Conservation (phyloP, 2,113 vertebrate genomes). For the Syngnathus floridae region DNA sequence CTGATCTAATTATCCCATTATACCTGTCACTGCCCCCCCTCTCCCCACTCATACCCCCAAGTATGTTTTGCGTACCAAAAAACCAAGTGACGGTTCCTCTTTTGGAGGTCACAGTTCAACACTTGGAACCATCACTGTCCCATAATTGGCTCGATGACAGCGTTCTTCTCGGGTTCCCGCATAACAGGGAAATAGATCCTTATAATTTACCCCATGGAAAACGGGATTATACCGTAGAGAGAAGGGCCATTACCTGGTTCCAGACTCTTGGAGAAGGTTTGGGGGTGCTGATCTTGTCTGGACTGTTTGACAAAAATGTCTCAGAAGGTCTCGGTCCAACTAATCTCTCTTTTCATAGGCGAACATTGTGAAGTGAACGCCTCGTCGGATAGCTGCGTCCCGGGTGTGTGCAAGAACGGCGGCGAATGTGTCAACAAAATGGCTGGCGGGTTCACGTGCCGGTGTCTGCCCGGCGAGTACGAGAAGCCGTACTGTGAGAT, state of each 20-base stretch:
- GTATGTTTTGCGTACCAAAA: constrained; percentile 38
- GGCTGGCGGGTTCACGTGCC: constrained; percentile 86
- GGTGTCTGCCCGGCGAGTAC: constrained; percentile 81
- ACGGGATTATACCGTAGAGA: constrained; percentile 72
- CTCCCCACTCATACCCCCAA: constrained; percentile 19
- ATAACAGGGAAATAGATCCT: constrained; percentile 77
- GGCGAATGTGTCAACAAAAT: constrained; percentile 85
- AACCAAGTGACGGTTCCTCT: background rate
- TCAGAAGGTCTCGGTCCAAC: constrained; percentile 30
- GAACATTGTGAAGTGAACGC: constrained; percentile 84
- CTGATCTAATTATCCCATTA: constrained; percentile 71
- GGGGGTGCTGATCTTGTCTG: constrained; percentile 37
- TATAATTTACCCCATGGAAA: constrained; percentile 71
- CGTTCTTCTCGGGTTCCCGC: constrained; percentile 71
- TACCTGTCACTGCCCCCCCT: constrained; percentile 35
- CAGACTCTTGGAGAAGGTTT: constrained; percentile 20
- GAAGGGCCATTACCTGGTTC: constrained; percentile 70
- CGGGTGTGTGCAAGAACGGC: constrained; percentile 84
- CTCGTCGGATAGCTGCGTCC: constrained; percentile 77
- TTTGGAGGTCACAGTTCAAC: constrained; percentile 78
- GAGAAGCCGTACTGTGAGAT: constrained; percentile 90
- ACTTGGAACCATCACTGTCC: constrained; percentile 61
- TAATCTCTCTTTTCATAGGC: constrained; percentile 56
- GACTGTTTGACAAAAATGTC: constrained; percentile 14
- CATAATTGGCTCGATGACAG: constrained; percentile 81